Evolutionary conservation across 2,113 vertebrate species (phyloP).

Genomic region (Promerops cafer): DNA sequence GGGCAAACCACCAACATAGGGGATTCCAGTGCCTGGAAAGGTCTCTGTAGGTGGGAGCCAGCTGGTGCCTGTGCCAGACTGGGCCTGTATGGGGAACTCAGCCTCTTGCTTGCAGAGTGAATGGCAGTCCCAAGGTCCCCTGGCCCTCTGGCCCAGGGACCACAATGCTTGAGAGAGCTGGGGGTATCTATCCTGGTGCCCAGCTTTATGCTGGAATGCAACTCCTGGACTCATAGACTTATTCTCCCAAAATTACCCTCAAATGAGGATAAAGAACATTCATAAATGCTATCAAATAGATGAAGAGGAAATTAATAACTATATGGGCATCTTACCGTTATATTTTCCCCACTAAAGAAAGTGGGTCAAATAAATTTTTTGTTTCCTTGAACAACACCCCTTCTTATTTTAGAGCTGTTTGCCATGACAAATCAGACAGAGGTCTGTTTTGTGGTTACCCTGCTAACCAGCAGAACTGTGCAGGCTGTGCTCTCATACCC

Average conservation of each 20-base stretch:
- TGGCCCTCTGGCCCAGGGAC: background rate
- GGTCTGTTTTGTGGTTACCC: accelerated
- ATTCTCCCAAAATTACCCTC: background rate
- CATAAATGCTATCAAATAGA: background rate
- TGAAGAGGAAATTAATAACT: background rate
- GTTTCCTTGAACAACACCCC: background rate
- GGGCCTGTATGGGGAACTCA: accelerated
- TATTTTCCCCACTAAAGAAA: background rate
- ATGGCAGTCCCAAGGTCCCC: background rate
- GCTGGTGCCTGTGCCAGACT: accelerated
- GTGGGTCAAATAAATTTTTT: background rate
- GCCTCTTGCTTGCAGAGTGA: background rate
- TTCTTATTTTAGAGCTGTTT: background rate
- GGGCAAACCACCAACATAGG: accelerated
- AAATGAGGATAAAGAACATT: background rate
- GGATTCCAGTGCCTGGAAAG: accelerated
- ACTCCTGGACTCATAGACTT: background rate
- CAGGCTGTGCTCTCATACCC: background rate
- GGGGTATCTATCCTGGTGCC: too few species aligned
- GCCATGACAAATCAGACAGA: background rate
- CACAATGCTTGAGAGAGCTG: accelerated
- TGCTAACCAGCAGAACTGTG: accelerated
- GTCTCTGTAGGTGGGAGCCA: background rate
- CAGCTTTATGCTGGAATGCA: background rate
- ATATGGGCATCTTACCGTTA: background rate